phyloP scores from a whole-genome alignment of 2,888 invertebrate genomes.

The Hoplodrina blanda region DNA sequence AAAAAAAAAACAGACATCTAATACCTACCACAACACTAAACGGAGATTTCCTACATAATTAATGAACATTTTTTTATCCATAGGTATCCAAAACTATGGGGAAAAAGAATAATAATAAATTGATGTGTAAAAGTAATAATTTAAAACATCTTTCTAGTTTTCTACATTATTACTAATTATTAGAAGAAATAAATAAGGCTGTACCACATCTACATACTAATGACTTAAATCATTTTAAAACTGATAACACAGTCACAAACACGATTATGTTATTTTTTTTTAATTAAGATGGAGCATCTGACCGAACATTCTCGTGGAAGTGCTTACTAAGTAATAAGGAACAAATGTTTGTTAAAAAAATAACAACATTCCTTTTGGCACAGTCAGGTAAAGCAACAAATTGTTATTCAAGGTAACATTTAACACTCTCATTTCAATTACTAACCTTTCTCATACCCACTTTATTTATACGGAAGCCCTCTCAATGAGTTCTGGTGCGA shows the following conservation, averaged over 20 bases:
- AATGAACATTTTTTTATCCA: constrained; percentile 15
- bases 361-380: no score
- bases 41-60: constrained; percentile 39
- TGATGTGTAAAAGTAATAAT: not conserved
- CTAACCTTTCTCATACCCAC: not conserved
- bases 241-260: not conserved
- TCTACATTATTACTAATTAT: no score
- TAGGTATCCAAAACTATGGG: not conserved
- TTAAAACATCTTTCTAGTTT: no score
- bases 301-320: not conserved
- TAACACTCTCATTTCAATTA: not conserved
- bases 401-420: not conserved
- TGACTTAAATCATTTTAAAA: not conserved
- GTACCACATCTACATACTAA: constrained; percentile 15
- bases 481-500: constrained; percentile 76
- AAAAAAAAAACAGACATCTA: constrained; percentile 61
- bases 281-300: not conserved
- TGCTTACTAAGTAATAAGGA: not conserved
- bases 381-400: no score
- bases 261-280: not conserved
- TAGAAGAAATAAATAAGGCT: not conserved
- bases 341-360: not conserved
- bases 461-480: constrained; percentile 77
- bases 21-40: constrained; percentile 58
- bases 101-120: not conserved